phyloP scores from a whole-genome alignment of 2,888 invertebrate genomes.

The Amiota minor region DNA sequence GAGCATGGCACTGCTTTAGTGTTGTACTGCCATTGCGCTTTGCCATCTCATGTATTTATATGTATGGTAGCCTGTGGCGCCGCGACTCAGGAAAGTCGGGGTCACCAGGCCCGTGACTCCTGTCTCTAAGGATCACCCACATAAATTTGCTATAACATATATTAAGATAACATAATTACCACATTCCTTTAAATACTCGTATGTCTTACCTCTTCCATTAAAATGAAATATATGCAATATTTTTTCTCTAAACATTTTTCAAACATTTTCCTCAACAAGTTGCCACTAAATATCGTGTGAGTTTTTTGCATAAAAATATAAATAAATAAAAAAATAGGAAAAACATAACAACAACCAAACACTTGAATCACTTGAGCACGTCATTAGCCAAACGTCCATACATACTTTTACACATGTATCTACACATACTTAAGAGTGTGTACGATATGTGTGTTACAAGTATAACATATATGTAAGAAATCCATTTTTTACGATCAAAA shows the following conservation, averaged over 20 bases:
- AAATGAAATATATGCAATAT: neutral
- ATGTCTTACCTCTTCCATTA: neutral
- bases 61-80: too few species aligned
- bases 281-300: conserved; percentile 15
- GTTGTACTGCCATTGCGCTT: too few species aligned
- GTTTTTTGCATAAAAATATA: conserved; percentile 7
- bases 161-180: neutral
- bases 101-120: too few species aligned
- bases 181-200: neutral
- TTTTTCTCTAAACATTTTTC: neutral
- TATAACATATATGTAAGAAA: too few species aligned
- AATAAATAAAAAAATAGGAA: neutral
- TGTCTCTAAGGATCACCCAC: too few species aligned
- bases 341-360: conserved; percentile 7
- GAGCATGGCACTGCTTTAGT: too few species aligned
- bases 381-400: neutral
- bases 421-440: too few species aligned
- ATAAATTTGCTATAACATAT: too few species aligned
- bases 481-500: conserved; percentile 10
- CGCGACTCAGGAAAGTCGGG: too few species aligned
- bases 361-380: conserved; percentile 14
- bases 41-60: too few species aligned
- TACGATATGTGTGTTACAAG: too few species aligned
- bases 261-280: neutral
- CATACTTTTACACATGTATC: neutral